A percentile compares a stretch with the other conserved stretches of the same genome.
Evolutionary conservation across 2,888 invertebrate genomes (phyloP).

Genomic region (Eutolmus rufibarbis): DNA sequence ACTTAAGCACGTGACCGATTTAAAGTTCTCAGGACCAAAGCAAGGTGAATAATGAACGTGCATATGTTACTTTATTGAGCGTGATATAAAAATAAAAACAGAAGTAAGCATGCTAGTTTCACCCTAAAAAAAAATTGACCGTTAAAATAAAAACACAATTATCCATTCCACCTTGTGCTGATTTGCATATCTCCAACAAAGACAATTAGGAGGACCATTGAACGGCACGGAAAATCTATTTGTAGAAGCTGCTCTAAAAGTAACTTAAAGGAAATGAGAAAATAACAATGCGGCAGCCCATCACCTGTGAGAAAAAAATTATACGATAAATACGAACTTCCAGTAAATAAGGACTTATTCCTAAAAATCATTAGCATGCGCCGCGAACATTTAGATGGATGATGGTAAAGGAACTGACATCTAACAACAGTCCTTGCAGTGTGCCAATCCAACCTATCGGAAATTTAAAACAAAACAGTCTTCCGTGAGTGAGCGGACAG

Average conservation of each 20-base stretch:
- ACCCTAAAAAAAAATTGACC: not conserved
- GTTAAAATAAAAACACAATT: slow-evolving; percentile 7
- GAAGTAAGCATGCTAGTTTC: not conserved
- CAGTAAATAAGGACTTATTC: not conserved
- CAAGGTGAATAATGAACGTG: not conserved
- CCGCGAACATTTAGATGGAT: slow-evolving; percentile 40
- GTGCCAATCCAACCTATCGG: slow-evolving; percentile 24
- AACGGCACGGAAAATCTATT: slow-evolving; percentile 34
- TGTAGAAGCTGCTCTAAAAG: slow-evolving; percentile 20
- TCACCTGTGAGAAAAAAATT: slow-evolving; percentile 33
- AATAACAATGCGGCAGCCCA: slow-evolving; percentile 33
- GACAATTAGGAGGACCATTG: slow-evolving; percentile 2
- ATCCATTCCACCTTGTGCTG: slow-evolving; percentile 27
- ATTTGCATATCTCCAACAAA: slow-evolving; percentile 21
- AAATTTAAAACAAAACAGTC: slow-evolving; percentile 5
- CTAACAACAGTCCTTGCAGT: slow-evolving; percentile 35
- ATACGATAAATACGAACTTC: slow-evolving; percentile 11
- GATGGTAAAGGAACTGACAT: slow-evolving; percentile 35
- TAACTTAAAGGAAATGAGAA: slow-evolving; percentile 26
- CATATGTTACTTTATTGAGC: not conserved
- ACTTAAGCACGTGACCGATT: not conserved
- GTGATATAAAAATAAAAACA: not conserved
- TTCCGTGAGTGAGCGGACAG: slow-evolving; percentile 2
- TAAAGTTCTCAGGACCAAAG: not conserved
- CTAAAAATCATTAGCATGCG: slow-evolving; percentile 40